Conservation (phyloP, 2,888 invertebrate genomes). For the Dicyrtoma fusca region DNA sequence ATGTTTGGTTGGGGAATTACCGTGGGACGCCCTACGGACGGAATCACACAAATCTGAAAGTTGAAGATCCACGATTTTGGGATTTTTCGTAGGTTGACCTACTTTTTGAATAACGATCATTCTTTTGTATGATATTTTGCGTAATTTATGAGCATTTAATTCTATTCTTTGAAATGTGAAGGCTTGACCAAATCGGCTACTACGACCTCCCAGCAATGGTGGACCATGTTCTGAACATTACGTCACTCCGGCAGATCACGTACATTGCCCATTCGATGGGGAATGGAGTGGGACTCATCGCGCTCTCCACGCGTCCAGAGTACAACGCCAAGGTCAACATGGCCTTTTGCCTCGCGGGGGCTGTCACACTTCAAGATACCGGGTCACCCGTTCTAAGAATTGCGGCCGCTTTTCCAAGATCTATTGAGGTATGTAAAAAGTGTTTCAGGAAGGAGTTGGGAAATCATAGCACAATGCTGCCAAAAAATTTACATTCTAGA, state of each 20-base stretch:
- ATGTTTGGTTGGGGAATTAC: constrained; percentile 3
- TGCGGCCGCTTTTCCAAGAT: no score
- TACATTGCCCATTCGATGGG: constrained; percentile 1
- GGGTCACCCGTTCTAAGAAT: no score
- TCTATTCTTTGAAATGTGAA: neutral
- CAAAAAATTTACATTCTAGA: no score
- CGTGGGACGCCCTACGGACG: neutral
- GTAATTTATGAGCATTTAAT: no score
- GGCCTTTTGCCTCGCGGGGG: neutral
- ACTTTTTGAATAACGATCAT: no score
- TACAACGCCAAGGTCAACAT: neutral
- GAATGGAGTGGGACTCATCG: neutral
- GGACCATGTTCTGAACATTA: neutral
- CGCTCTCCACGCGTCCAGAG: neutral
- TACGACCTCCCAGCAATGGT: neutral
- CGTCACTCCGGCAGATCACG: neutral
- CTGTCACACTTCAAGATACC: no score
- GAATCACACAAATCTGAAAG: neutral
- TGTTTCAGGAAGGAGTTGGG: no score
- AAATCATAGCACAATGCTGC: no score
- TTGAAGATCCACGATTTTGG: neutral
- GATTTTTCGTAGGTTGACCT: constrained; percentile 11
- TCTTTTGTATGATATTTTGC: no score
- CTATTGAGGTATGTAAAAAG: no score
- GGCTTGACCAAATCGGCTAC: neutral